Conservation (phyloP, 2,113 vertebrate genomes). For the Cisticola juncidis region DNA sequence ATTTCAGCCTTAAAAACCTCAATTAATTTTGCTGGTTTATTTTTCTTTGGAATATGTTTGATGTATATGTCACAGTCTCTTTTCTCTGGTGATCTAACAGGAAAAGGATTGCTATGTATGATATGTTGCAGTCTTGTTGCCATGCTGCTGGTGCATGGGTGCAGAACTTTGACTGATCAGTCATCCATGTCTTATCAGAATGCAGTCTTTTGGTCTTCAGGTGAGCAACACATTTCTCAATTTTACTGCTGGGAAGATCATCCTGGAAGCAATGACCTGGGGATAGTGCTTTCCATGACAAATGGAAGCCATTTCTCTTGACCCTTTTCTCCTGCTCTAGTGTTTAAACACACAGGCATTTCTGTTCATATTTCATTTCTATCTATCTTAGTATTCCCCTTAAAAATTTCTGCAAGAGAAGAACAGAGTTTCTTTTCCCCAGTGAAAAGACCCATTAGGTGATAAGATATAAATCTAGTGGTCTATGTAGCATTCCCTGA, state of each 20-base stretch:
- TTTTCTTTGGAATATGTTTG: background rate
- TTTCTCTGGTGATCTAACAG: background rate
- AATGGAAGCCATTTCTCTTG: background rate
- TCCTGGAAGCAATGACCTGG: background rate
- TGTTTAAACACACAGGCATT: background rate
- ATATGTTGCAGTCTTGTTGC: background rate
- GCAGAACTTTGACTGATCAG: background rate
- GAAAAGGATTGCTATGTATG: background rate
- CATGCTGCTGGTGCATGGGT: background rate
- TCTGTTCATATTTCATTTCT: background rate
- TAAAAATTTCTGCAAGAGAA: background rate
- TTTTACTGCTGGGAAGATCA: background rate
- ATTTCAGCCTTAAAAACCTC: background rate
- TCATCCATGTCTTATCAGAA: background rate
- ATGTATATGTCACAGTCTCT: background rate
- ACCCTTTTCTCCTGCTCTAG: background rate
- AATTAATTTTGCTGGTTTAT: background rate
- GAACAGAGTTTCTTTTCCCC: background rate
- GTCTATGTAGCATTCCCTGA: background rate
- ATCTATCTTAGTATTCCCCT: background rate
- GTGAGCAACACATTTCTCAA: background rate
- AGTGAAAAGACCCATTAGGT: background rate
- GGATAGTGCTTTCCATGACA: background rate
- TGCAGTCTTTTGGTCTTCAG: background rate
- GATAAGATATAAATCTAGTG: background rate